Percentiles rank a stretch among this genome's conserved stretches.
phyloP scores from a whole-genome alignment of 1,140 invertebrate species.

The Oscheius sp. region DNA sequence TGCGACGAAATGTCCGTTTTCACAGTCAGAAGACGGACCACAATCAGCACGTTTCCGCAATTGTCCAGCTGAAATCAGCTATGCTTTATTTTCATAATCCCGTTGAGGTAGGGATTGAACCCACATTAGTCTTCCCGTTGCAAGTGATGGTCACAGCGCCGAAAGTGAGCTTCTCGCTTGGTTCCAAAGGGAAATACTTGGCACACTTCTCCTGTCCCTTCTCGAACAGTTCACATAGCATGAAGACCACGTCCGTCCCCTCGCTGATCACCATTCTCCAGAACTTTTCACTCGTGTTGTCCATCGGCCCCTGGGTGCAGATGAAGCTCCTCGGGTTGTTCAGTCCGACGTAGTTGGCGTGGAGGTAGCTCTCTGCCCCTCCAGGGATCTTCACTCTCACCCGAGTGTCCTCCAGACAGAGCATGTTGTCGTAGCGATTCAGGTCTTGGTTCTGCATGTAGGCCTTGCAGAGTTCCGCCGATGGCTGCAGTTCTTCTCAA shows the following conservation, averaged over 20 bases:
- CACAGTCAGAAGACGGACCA: not conserved
- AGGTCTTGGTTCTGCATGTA: not conserved
- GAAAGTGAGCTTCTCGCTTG: not conserved
- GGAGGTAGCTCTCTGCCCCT: conserved; percentile 81
- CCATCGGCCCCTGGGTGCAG: conserved; percentile 87
- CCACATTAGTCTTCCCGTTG: not conserved
- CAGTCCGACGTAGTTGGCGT: conserved; percentile 84
- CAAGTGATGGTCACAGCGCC: not conserved
- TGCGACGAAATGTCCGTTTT: not conserved
- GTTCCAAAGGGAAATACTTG: conserved; percentile 80
- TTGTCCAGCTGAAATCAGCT: not conserved
- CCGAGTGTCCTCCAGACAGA: not conserved
- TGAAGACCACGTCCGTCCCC: conserved; percentile 91
- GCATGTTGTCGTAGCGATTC: not conserved
- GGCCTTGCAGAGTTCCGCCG: too few relatives aligned
- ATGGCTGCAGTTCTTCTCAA: too few relatives aligned
- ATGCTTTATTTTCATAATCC: not conserved
- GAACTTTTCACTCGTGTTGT: conserved; percentile 84
- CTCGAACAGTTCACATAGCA: conserved; percentile 97
- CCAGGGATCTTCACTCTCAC: not conserved
- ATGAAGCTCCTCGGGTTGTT: conserved; percentile 72
- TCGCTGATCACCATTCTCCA: conserved; percentile 99
- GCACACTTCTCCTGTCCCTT: conserved; percentile 79
- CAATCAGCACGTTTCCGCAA: not conserved
- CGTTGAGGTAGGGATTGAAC: not conserved